Evolutionary conservation across 2,888 invertebrate genomes (phyloP).

Genomic region (Nectonema munidae): DNA sequence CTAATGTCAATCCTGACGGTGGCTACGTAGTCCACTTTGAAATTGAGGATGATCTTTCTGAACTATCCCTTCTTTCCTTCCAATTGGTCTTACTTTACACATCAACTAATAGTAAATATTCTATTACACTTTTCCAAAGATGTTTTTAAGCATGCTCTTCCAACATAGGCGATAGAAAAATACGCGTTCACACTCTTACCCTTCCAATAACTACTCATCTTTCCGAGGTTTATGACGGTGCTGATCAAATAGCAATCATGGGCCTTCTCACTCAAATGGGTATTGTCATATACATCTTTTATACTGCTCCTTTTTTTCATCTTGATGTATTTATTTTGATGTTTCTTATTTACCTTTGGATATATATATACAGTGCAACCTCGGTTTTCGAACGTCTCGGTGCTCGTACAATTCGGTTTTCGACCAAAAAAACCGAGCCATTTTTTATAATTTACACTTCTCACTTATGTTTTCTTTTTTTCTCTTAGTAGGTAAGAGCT

Average conservation of each 20-base stretch:
- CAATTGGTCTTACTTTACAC: slow-evolving; percentile 90
- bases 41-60: slow-evolving; percentile 57
- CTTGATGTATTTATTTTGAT: too few species aligned
- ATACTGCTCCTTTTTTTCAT: too few species aligned
- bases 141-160: not conserved
- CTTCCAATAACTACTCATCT: slow-evolving; percentile 53
- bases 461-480: too few species aligned
- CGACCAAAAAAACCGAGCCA: too few species aligned
- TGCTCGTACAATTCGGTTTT: too few species aligned
- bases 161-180: slow-evolving; percentile 48
- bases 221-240: slow-evolving; percentile 47
- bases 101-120: slow-evolving; percentile 39
- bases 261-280: slow-evolving; percentile 83
- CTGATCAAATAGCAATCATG: slow-evolving; percentile 67
- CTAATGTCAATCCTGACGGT: slow-evolving; percentile 86
- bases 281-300: too few species aligned
- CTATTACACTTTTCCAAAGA: not conserved
- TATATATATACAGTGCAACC: too few species aligned
- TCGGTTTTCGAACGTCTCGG: too few species aligned
- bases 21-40: slow-evolving; percentile 89
- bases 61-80: slow-evolving; percentile 59
- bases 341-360: too few species aligned
- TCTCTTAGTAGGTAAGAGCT: too few species aligned
- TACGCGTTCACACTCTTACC: slow-evolving; percentile 82
- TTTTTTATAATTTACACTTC: too few species aligned